Evolutionary conservation across 92 coral and sea anemone genomes (phyloP).

Genomic region (Metridium senile): DNA sequence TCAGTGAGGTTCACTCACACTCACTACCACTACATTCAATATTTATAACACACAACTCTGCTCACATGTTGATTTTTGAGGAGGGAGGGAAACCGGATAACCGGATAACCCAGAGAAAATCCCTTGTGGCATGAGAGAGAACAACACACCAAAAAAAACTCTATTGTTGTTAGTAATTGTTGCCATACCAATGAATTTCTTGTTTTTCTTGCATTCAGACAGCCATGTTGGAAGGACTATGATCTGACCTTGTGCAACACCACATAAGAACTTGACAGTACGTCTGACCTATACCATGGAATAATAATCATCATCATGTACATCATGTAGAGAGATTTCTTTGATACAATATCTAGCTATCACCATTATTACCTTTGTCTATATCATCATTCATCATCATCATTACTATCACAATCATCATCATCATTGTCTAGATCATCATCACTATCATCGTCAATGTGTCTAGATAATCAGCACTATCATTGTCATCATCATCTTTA

Average conservation of each 20-base stretch:
- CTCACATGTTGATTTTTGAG: no score
- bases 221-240: constrained; percentile 86
- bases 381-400: background rate
- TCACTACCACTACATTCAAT: no score
- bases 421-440: background rate
- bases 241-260: constrained; percentile 79
- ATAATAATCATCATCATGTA: background rate
- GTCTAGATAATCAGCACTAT: background rate
- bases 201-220: constrained; percentile 82
- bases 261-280: constrained; percentile 96
- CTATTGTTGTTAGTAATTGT: background rate
- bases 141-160: no score
- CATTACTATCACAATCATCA: background rate
- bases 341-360: no score
- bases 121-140: no score
- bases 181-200: constrained; percentile 77
- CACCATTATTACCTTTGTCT: background rate
- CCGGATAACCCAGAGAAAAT: no score
- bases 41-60: no score
- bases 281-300: constrained; percentile 73
- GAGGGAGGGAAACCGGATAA: no score
- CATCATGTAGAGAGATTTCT: no score
- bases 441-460: background rate
- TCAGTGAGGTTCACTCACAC: no score
- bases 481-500: background rate